Conservation (phyloP, 2,888 invertebrate genomes). For the Andrena dorsata region DNA sequence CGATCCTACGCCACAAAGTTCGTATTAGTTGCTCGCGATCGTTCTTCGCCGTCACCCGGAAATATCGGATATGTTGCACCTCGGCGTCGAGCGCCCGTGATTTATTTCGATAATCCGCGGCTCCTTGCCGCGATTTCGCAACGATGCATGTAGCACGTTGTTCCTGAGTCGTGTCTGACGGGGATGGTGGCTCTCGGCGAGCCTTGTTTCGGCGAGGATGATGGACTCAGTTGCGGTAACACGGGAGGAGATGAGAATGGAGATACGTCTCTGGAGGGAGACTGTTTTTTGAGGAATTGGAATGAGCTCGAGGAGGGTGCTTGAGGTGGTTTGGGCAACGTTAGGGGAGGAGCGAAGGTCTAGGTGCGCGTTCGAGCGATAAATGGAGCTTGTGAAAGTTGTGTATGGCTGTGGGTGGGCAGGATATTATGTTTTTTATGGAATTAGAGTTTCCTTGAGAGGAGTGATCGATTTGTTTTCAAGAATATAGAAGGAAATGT, state of each 20-base stretch:
- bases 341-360: too few relatives aligned
- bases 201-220: slow-evolving; percentile 2
- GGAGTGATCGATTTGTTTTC: too few relatives aligned
- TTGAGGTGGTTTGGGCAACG: too few relatives aligned
- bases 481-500: too few relatives aligned
- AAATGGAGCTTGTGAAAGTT: too few relatives aligned
- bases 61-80: slow-evolving; percentile 48
- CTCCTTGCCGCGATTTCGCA: slow-evolving; percentile 37
- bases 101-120: slow-evolving; percentile 47
- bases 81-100: slow-evolving; percentile 34
- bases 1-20: slow-evolving; percentile 30
- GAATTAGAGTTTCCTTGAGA: too few relatives aligned
- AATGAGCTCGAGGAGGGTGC: too few relatives aligned
- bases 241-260: neutral
- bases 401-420: too few relatives aligned
- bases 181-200: neutral
- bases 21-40: slow-evolving; percentile 60
- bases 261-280: neutral
- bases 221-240: slow-evolving; percentile 16
- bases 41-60: slow-evolving; percentile 64
- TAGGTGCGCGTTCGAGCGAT: too few relatives aligned
- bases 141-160: neutral
- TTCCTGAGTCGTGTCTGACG: neutral
- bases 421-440: too few relatives aligned
- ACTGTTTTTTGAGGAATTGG: neutral